Evolutionary conservation across 1,140 invertebrate species (phyloP), one percentile per base, ranked within the genome.

Genomic region (Carposina sasakii): DNA sequence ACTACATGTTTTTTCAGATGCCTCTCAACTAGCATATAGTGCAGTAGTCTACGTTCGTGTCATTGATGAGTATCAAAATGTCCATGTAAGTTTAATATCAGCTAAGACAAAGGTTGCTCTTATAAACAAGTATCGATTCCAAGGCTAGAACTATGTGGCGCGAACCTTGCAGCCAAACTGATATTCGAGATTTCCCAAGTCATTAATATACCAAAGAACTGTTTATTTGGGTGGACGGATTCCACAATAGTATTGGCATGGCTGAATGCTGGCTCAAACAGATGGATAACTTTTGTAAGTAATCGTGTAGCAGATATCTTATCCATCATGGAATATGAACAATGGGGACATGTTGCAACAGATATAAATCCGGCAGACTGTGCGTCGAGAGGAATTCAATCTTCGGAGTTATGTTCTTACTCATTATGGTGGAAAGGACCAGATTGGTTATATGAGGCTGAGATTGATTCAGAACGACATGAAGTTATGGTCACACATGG

Each of bases 171-270:
- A 12, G 45, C 60, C 9, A 54, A 62, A 41, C 19, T 68, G 1
- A 5, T 73, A 2, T 33, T 19, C 15, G 63, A 57, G 22, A 33
- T 68, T 0, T 36, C 60, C 17, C 46, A 60, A 24, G 52, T 67
- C 15, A 62, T 81, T 33, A 31, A 50, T n/a, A 43, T 74, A 31
- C 48, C 58, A 1, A 61, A 78, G 47, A 22, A 42, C 5, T 43
- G 72, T 22, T 36, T 70, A 6, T 60, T 40, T 39, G 74, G 67
- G 47, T 85, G 76, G 73, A 68, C 64, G 0, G 76, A 86, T 47
- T 83, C 78, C 1, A 79, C 69, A 0, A 70, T 85, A 0, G 73
- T 77, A 1, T 42, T 85, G 15, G 54, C 57, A 3, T 85, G 81
- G 81, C 49, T 84, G 12, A 53, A 50, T 12, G 60, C 54, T 12